A percentile compares a stretch with the other conserved stretches of the same genome.
Conservation (phyloP, 2,797 vertebrate species). For the Buceros bicornis region DNA sequence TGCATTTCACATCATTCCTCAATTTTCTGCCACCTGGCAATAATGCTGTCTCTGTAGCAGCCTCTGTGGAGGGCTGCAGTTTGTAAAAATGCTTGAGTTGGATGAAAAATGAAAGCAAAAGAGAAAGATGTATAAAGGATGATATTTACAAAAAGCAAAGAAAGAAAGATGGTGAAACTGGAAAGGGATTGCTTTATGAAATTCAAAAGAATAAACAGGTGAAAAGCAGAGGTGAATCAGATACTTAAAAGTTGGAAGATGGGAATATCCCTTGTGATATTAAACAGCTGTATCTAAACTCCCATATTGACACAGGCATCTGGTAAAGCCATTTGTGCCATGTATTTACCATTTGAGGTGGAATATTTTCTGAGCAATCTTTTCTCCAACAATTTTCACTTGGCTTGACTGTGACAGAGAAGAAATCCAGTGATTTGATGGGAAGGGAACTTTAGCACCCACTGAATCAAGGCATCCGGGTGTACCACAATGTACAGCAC, state of each 20-base stretch:
- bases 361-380: neutral
- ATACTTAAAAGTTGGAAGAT: neutral
- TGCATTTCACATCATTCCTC: neutral
- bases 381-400: neutral
- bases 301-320: neutral
- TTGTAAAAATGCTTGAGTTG: neutral
- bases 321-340: neutral
- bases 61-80: neutral
- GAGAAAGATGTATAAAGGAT: neutral
- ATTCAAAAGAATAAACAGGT: neutral
- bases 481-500: accelerated
- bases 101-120: neutral
- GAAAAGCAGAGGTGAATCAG: neutral
- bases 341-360: neutral
- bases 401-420: neutral
- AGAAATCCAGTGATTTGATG: neutral
- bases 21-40: slow-evolving; percentile 3
- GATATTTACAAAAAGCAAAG: neutral
- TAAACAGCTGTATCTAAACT: neutral
- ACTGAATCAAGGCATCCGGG: neutral
- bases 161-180: neutral
- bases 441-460: neutral
- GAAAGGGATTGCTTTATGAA: neutral
- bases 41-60: neutral
- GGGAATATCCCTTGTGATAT: neutral